These are phyloP conservation scores for Hemibates koningsi DNA, from an alignment of 2,113 vertebrate species.

Conservation along the genomic window DNA sequence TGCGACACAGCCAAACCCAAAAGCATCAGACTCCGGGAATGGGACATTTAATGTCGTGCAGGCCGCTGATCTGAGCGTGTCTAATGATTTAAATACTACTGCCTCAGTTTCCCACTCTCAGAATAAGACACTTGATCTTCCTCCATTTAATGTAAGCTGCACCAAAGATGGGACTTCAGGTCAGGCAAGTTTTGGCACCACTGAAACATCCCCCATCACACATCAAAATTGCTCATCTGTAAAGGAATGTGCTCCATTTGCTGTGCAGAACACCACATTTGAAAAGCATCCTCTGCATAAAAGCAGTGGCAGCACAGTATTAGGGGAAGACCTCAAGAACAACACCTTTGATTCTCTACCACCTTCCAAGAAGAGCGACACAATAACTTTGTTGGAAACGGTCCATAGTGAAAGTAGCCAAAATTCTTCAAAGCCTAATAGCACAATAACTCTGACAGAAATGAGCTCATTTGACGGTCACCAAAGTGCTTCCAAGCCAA, in stretches of 20 bases:
- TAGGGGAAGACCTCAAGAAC: not conserved
- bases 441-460: not conserved
- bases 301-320: not conserved
- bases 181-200: not conserved
- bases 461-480: not conserved
- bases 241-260: not conserved
- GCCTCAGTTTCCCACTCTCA: not conserved
- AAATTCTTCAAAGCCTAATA: not conserved
- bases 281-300: not conserved
- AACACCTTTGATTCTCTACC: conserved; percentile 14
- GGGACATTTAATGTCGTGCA: not conserved
- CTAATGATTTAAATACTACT: not conserved
- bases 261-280: not conserved
- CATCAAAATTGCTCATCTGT: not conserved
- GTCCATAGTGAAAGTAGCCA: not conserved
- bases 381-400: not conserved
- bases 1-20: not conserved
- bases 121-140: not conserved
- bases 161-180: not conserved
- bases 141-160: not conserved
- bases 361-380: not conserved
- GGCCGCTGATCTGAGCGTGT: not conserved
- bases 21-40: not conserved
- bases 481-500: not conserved
- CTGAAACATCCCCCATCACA: not conserved